These are phyloP conservation scores for Hippocampus zosterae DNA, from an alignment of 2,113 vertebrate species.

Conservation along the genomic window DNA sequence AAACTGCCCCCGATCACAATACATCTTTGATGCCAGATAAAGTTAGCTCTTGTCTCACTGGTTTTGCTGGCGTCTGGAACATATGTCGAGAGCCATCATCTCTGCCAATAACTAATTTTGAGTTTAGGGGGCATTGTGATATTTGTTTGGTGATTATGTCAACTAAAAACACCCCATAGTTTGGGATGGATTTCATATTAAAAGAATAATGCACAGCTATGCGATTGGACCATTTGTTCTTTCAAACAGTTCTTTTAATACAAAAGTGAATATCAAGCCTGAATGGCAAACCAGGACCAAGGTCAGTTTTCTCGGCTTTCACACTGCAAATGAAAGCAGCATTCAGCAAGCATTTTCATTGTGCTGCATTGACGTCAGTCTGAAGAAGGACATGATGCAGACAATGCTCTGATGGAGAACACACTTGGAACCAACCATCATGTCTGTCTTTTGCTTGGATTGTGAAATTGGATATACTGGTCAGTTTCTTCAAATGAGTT, in stretches of 20 bases:
- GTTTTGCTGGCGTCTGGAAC: background rate
- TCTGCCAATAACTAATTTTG: background rate
- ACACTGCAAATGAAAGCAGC: background rate
- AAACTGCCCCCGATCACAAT: too few species aligned
- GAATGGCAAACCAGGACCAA: background rate
- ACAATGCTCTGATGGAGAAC: background rate
- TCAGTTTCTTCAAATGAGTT: background rate
- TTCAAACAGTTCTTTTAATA: background rate
- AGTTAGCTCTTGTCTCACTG: background rate
- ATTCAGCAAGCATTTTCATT: background rate
- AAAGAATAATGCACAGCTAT: too few species aligned
- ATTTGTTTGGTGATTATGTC: background rate
- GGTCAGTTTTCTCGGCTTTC: background rate
- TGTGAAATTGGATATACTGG: background rate
- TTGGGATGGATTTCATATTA: background rate
- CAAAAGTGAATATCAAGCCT: background rate
- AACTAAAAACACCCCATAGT: background rate
- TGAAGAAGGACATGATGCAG: background rate
- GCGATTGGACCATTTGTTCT: background rate
- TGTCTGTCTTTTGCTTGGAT: background rate
- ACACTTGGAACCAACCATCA: background rate
- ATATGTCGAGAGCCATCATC: background rate
- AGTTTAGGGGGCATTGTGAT: background rate
- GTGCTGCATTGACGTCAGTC: background rate
- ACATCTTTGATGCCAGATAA: too few species aligned